phyloP scores from a whole-genome alignment of 2,888 invertebrate species.

The Zelleria hepariella region DNA sequence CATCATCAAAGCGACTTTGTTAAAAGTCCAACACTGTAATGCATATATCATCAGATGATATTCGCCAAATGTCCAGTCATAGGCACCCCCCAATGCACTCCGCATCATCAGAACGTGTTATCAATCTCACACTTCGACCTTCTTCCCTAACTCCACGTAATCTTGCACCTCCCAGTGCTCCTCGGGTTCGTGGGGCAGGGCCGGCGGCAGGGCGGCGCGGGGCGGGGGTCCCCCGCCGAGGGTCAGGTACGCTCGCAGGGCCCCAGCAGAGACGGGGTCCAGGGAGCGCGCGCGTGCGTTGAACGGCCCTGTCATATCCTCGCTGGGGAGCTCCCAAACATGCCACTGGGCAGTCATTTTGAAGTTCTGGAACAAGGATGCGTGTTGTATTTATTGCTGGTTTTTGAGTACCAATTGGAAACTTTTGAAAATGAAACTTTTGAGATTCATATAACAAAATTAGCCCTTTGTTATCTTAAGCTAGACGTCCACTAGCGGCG shows the following conservation, averaged over 20 bases:
- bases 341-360: constrained; percentile 71
- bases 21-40: no score
- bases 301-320: constrained; percentile 74
- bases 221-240: constrained; percentile 73
- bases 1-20: no score
- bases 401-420: no score
- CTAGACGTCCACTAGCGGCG: no score
- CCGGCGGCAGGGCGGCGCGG: constrained; percentile 67
- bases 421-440: no score
- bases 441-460: no score
- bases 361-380: constrained; percentile 56
- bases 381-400: no score
- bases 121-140: no score
- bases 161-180: constrained; percentile 78
- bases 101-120: no score
- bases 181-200: constrained; percentile 63
- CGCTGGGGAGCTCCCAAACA: constrained; percentile 60
- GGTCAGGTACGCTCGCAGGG: constrained; percentile 74
- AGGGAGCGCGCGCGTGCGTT: constrained; percentile 70
- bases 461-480: no score
- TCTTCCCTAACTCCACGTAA: constrained; percentile 72
- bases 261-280: constrained; percentile 64
- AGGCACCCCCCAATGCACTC: no score
- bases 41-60: neutral
- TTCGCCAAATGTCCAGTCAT: neutral